A percentile compares a stretch with the other conserved stretches of the same genome.
These are phyloP conservation scores for Scaptomyza polygonia DNA, from an alignment of 2,888 invertebrate species.

Conservation along the genomic window DNA sequence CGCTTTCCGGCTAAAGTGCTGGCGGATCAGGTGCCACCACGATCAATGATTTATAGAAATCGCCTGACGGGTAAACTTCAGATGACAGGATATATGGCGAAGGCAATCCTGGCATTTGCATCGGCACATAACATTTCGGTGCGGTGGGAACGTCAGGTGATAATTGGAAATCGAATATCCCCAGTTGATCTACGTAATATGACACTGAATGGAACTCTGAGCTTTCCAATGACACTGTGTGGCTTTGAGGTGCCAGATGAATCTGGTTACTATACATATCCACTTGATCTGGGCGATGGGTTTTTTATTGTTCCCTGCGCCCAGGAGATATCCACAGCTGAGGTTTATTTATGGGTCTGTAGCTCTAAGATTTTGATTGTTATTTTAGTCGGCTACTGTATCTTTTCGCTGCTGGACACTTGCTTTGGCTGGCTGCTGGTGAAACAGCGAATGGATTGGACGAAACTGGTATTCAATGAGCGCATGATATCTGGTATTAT, in stretches of 20 bases:
- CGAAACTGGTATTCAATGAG: conserved; percentile 52
- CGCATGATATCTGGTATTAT: conserved; percentile 61
- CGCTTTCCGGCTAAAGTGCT: conserved; percentile 25
- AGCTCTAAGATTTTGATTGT: conserved; percentile 25
- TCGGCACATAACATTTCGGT: conserved; percentile 48
- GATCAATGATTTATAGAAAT: conserved; percentile 48
- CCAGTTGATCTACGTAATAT: conserved; percentile 51
- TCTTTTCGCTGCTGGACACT: conserved; percentile 54
- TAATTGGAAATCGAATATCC: conserved; percentile 26
- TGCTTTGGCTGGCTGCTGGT: conserved; percentile 39
- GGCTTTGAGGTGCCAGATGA: conserved; percentile 49
- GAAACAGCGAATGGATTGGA: conserved; percentile 35
- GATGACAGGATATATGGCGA: conserved; percentile 48
- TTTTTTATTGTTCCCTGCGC: conserved; percentile 63
- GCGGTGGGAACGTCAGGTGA: conserved; percentile 34
- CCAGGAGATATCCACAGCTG: conserved; percentile 52
- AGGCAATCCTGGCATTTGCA: conserved; percentile 43
- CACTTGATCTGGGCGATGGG: conserved; percentile 46
- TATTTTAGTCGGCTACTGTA: conserved; percentile 35
- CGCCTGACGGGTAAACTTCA: conserved; percentile 10
- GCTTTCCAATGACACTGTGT: conserved; percentile 52
- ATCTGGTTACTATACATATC: conserved; percentile 35
- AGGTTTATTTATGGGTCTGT: conserved; percentile 42
- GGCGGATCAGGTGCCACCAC: conserved; percentile 52
- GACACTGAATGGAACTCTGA: conserved; percentile 56